Base-by-base conservation (phyloP, 53 echinoderm and acorn worm genomes). In the Echinometra lucunter region DNA sequence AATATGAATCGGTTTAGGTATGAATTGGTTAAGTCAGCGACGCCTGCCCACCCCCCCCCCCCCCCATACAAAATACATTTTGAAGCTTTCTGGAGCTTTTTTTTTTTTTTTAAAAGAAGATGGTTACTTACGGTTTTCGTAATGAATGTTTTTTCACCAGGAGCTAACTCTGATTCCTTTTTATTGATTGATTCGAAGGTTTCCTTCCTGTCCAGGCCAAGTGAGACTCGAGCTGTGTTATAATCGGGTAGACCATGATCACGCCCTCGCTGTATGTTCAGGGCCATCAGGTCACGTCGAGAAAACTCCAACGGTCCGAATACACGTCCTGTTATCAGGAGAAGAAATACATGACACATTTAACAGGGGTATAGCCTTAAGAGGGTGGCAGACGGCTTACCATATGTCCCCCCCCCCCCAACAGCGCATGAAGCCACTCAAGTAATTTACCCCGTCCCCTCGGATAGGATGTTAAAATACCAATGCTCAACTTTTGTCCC, bases 231-330 rank as follows among this genome's bases (percentile, higher is more conserved):
- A 9, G 98, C 97, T 35, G 98, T 98, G 92, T 98, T 97, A 92
- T 98, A 98, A 94, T 98, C 98, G 8, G 98, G 98, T 34, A 98
- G 69, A 60, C 98, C 98, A 37, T 98, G 98, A 66, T 98, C 98
- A 55, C 98, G 97, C 37, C 96, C 98, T 49, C 98, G 94, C 81
- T 98, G 98, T n/a, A 98, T 98, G 63, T 98, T 98, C 34, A 97
- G 95, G 3, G 97, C 97, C 98, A 98, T 98, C 42, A 98, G 96
- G 74, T 98, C 98, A 95, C 98, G 97, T 63, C 98, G 97, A 34
- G 98, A 97, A 66, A 98, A 98, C 66, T 98, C 98, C 91, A 98
- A 93, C 8, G 97, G 97, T n/a, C 98, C 98, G 93, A 98, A 98
- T 12, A 98, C 98, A 89, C 97, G 97, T 40, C 98, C 98, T 98